Conservation (phyloP, 2,888 invertebrate species). For the Hofmannophila pseudospretella region DNA sequence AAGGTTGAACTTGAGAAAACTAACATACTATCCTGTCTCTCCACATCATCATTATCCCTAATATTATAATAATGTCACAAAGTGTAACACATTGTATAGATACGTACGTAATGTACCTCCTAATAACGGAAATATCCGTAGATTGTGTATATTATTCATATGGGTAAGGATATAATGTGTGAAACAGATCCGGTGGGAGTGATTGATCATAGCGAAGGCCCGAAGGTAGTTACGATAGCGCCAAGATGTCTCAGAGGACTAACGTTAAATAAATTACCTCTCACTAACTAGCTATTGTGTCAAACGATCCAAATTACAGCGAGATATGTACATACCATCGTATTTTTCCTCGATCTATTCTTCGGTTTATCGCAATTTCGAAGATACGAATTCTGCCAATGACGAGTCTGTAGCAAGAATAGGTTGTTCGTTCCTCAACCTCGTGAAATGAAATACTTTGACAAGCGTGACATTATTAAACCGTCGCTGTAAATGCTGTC, state of each 20-base stretch:
- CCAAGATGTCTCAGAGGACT: conserved; percentile 22
- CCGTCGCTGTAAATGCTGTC: no score
- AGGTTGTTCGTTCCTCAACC: no score
- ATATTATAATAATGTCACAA: conserved; percentile 29
- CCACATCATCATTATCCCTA: conserved; percentile 19
- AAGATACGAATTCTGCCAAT: no score
- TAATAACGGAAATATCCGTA: conserved; percentile 14
- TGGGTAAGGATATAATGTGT: conserved; percentile 26
- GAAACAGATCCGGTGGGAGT: conserved; percentile 24
- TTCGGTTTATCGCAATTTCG: no score
- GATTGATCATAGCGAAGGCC: conserved; percentile 41
- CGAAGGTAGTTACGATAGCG: conserved; percentile 32
- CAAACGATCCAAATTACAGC: background rate
- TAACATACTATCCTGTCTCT: background rate
- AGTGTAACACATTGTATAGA: conserved; percentile 20
- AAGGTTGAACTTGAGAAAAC: background rate
- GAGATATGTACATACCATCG: no score
- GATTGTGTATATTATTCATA: conserved; percentile 42
- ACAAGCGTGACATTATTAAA: no score
- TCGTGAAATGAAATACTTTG: no score
- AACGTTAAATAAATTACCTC: conserved; percentile 14
- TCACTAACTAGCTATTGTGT: background rate
- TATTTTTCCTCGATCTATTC: no score
- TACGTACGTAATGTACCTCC: no score
- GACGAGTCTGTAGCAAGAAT: no score